Conservation (phyloP, 2,113 vertebrate species). For the Odontophorus gujanensis region DNA sequence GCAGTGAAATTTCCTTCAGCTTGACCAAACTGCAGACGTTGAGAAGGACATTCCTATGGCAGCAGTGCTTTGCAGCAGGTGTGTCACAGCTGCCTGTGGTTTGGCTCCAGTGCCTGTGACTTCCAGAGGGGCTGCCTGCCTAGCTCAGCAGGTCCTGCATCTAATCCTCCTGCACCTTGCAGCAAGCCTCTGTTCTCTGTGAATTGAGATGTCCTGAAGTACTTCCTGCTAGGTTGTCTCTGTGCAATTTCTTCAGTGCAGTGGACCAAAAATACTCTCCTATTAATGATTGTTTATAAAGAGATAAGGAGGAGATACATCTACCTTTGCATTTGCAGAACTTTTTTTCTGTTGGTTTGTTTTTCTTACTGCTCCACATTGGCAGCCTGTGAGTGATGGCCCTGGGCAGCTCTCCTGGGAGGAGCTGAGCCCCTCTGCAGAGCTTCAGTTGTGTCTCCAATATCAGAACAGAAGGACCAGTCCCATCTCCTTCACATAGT, state of each 20-base stretch:
- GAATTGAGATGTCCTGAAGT: background rate
- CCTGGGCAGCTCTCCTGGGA: background rate
- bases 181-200: background rate
- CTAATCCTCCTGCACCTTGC: background rate
- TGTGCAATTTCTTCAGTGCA: background rate
- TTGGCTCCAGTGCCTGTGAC: background rate
- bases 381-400: background rate
- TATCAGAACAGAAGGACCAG: background rate
- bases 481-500: background rate
- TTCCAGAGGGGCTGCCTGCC: background rate
- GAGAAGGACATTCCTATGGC: background rate
- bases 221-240: background rate
- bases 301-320: background rate
- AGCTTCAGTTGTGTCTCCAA: background rate
- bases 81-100: background rate
- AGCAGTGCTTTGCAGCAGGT: accelerated
- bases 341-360: background rate
- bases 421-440: background rate
- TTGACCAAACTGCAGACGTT: background rate
- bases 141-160: background rate
- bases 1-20: background rate
- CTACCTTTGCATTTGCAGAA: background rate
- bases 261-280: background rate
- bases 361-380: background rate
- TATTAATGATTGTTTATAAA: background rate